Evolutionary conservation across 1,140 invertebrate species (phyloP).

Genomic region (Drosophila pachea): DNA sequence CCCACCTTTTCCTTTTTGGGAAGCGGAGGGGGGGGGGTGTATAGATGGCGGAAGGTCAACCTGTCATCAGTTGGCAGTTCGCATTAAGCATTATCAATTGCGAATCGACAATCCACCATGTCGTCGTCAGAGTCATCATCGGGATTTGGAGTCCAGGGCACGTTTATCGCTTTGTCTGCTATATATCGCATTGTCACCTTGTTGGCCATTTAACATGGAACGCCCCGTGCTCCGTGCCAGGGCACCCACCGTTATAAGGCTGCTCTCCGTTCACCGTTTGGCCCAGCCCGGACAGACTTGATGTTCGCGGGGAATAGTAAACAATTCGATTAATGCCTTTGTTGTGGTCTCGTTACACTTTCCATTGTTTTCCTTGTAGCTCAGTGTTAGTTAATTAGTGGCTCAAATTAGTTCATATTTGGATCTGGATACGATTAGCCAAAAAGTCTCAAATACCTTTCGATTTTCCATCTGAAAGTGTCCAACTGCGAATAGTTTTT

Average conservation of each 20-base stretch:
- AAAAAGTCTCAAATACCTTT: too few species aligned
- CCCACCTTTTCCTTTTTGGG: not conserved
- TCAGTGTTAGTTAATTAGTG: slow-evolving; percentile 56
- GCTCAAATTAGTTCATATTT: not conserved
- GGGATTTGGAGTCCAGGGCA: slow-evolving; percentile 25
- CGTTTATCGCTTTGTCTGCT: slow-evolving; percentile 55
- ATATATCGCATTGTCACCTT: slow-evolving; percentile 73
- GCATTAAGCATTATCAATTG: slow-evolving; percentile 68
- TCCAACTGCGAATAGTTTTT: too few species aligned
- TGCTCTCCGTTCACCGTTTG: slow-evolving; percentile 29
- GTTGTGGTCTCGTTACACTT: slow-evolving; percentile 39
- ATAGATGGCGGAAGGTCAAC: not conserved
- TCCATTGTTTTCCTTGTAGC: not conserved
- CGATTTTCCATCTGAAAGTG: too few species aligned
- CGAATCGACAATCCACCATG: slow-evolving; percentile 49
- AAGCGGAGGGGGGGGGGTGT: too few species aligned
- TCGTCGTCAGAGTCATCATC: slow-evolving; percentile 27
- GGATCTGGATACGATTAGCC: too few species aligned
- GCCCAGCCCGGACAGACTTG: not conserved
- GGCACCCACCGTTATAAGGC: not conserved
- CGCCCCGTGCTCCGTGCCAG: slow-evolving; percentile 15
- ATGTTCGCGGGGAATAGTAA: slow-evolving; percentile 10
- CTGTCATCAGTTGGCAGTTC: slow-evolving; percentile 44
- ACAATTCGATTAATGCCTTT: slow-evolving; percentile 4
- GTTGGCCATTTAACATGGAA: slow-evolving; percentile 68